phyloP scores from a whole-genome alignment of 2,888 invertebrate species.

The Syrista parreyssii region DNA sequence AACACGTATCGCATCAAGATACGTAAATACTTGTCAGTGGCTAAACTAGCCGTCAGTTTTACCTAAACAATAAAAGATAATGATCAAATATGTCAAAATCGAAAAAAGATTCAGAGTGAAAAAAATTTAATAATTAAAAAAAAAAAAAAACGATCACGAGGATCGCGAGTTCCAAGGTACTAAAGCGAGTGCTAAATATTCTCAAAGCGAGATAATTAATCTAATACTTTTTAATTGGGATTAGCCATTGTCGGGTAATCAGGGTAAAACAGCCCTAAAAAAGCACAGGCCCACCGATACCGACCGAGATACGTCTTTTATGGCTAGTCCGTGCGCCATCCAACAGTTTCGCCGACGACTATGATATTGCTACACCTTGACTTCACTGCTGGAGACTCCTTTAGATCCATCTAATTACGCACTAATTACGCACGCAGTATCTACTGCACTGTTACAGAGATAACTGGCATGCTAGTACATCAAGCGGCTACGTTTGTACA shows the following conservation, averaged over 20 bases:
- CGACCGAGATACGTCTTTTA: constrained; percentile 19
- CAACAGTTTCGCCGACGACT: not conserved
- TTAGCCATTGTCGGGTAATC: constrained; percentile 35
- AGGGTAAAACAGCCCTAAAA: constrained; percentile 39
- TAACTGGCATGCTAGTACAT: not conserved
- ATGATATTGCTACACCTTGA: not conserved
- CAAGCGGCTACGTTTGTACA: not conserved
- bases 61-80: not conserved
- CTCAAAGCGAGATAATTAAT: constrained; percentile 12
- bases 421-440: not conserved
- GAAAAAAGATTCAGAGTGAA: not conserved
- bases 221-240: constrained; percentile 30
- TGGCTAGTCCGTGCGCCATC: constrained; percentile 19
- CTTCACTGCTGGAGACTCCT: not conserved
- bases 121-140: not conserved
- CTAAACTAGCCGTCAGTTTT: not conserved
- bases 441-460: not conserved
- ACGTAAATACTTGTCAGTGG: not conserved
- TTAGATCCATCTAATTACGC: not conserved
- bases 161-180: not conserved
- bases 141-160: not conserved
- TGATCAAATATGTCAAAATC: not conserved
- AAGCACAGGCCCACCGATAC: constrained; percentile 22
- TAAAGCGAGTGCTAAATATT: constrained; percentile 1
- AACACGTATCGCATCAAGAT: not conserved